Evolutionary conservation across 1,140 invertebrate species (phyloP).

Genomic region (Bombus superbus): DNA sequence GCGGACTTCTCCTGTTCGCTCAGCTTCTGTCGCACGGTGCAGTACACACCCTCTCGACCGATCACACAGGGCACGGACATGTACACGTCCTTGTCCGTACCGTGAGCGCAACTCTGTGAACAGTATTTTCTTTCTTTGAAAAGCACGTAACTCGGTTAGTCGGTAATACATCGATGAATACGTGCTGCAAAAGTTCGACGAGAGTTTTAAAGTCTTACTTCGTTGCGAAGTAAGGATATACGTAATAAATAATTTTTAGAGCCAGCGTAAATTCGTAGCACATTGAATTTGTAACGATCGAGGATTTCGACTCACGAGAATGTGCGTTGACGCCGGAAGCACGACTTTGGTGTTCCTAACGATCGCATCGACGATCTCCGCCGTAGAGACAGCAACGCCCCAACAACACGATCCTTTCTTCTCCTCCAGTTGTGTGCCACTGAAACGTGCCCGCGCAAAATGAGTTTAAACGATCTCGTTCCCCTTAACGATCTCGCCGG

Average conservation of each 20-base stretch:
- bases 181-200: no score
- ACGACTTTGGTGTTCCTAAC: conserved; percentile 84
- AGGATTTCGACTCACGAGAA: conserved; percentile 79
- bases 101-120: conserved; percentile 79
- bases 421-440: conserved; percentile 82
- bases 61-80: conserved; percentile 85
- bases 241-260: no score
- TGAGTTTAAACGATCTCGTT: not conserved
- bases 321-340: conserved; percentile 83
- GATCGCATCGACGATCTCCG: conserved; percentile 83
- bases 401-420: conserved; percentile 83
- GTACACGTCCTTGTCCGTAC: conserved; percentile 85
- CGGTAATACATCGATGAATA: not conserved
- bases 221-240: not conserved
- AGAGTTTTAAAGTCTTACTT: no score
- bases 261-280: not conserved
- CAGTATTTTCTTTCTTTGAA: conserved; percentile 11
- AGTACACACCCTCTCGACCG: conserved; percentile 84
- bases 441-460: conserved; percentile 60
- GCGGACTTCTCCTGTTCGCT: conserved; percentile 82
- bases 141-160: not conserved
- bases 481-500: not conserved
- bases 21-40: conserved; percentile 84
- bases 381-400: conserved; percentile 83
- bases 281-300: not conserved